Base-by-base conservation (phyloP, 2,113 vertebrate species). In the Antechinus stuartii region DNA sequence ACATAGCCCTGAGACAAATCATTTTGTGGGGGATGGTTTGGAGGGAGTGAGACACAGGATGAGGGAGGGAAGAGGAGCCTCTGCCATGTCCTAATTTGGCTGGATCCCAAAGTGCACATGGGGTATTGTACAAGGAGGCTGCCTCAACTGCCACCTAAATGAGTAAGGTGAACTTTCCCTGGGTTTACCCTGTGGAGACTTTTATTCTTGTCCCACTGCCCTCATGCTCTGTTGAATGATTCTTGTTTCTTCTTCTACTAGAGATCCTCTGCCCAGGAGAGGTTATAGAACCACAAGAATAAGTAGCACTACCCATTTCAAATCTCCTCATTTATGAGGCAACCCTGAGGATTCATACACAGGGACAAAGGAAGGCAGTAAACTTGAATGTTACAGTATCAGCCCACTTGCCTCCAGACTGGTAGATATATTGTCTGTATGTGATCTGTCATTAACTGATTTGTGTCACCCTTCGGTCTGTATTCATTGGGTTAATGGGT, bases 21-120 rank as follows among this genome's bases (percentile, higher is more conserved):
- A 76, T 76, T 4, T 76, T 35, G 61, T 1, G 35, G 5, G 35
- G 35, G 35, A 52, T 52, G 50, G 10, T 52, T 52, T 52, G 35
- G 61, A 14, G 35, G 61, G 1, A 12, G 14, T 0, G 14, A n/a
- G 12, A 2, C 35, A 14, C 30, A n/a, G 30, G 4, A 0, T 3
- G 30, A n/a, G 30, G 61, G 1, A 68, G 61, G 61, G 5, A n/a
- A 76, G 35, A 76, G 30, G n/a, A 76, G 14, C 30, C 35, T n/a
- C 35, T n/a, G 14, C 12, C 35, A 76, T 19, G 19, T 4, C 16
- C 4, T 52, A n/a, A 19, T 12, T 76, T 76, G 35, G 61, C 35
- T 76, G 16, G 61, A 76, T n/a, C 30, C 1, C 12, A 76, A 1
- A n/a, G 61, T 19, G 35, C 35, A n/a, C 4, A 52, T 52, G 4